phyloP scores from a whole-genome alignment of 2,113 vertebrate genomes.

The Dendropsophus ebraccatus region DNA sequence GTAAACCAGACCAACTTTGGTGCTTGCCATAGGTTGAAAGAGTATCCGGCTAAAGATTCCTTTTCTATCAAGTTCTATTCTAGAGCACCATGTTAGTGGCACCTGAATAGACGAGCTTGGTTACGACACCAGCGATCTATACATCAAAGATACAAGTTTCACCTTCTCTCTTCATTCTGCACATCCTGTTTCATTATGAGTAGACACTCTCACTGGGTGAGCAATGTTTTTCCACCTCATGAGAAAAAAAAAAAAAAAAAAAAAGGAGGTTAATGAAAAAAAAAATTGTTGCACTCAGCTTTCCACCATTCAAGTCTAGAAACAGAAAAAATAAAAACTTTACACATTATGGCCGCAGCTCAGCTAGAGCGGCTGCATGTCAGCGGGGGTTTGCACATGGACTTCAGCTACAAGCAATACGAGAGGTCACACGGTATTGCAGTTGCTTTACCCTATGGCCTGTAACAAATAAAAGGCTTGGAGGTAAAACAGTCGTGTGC shows the following conservation, averaged over 20 bases:
- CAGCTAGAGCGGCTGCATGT: no score
- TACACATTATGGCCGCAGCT: no score
- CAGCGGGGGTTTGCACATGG: no score
- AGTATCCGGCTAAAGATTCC: no score
- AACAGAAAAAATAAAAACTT: no score
- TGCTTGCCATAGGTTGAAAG: no score
- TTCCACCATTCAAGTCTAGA: neutral
- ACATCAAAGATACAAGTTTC: constrained; percentile 49
- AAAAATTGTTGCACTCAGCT: neutral
- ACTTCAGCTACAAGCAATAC: no score
- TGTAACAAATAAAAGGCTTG: no score
- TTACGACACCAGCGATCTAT: constrained; percentile 60
- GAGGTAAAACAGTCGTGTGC: no score
- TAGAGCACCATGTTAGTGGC: neutral
- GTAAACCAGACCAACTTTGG: no score
- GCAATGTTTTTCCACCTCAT: constrained; percentile 66
- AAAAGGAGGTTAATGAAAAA: neutral
- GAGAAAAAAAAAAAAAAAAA: neutral
- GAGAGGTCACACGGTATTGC: no score
- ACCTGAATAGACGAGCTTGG: neutral
- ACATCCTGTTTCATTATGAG: constrained; percentile 75
- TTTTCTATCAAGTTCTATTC: neutral
- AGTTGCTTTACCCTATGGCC: no score
- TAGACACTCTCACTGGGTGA: constrained; percentile 60
- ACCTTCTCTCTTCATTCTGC: constrained; percentile 60